Percentiles rank a stretch among this genome's conserved stretches.
Evolutionary conservation across 2,113 vertebrate genomes (phyloP).

Genomic region (Oenanthe melanoleuca): DNA sequence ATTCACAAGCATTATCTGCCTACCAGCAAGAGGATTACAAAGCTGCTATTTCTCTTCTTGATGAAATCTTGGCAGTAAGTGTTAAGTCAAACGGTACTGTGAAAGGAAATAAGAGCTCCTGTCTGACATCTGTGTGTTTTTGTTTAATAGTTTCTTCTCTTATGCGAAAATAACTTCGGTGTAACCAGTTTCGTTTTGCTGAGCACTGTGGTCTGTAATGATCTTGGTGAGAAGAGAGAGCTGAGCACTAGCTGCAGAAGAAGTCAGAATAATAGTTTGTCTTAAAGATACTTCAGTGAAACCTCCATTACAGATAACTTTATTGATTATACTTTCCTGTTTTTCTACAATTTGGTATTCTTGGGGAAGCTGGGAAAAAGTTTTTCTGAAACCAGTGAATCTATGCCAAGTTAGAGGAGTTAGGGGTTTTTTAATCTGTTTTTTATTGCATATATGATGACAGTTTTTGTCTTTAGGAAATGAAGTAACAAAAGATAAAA

Average conservation of each 20-base stretch:
- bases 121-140: not conserved
- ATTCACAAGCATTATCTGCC: constrained; percentile 78
- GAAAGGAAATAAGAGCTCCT: not conserved
- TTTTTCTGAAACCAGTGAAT: not conserved
- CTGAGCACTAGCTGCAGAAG: not conserved
- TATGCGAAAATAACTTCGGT: not conserved
- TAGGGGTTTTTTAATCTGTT: not conserved
- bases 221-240: not conserved
- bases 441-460: not conserved
- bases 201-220: not conserved
- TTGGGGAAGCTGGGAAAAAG: not conserved
- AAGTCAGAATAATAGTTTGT: not conserved
- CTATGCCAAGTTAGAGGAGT: not conserved
- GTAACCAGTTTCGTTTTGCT: not conserved
- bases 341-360: not conserved
- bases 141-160: not conserved
- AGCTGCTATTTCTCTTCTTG: constrained; percentile 81
- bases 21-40: constrained; percentile 80
- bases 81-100: not conserved
- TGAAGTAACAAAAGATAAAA: not conserved
- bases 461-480: not conserved
- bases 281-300: not conserved
- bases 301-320: not conserved
- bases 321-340: not conserved
- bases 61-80: constrained; percentile 89